Conservation (phyloP, 2,797 vertebrate genomes). For the Luscinia luscinia region DNA sequence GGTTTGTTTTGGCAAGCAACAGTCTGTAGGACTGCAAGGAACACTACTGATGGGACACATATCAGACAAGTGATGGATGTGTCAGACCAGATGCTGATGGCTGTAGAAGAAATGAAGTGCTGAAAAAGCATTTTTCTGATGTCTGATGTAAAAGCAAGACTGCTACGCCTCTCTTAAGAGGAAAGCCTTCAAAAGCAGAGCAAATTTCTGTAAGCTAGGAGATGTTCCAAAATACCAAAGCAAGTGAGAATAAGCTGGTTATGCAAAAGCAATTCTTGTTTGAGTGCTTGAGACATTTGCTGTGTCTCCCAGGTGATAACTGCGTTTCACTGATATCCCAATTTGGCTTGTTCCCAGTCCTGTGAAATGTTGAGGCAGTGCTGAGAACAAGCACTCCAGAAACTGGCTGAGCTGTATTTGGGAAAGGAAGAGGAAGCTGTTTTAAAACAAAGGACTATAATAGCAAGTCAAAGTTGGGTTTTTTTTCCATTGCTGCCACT, state of each 20-base stretch:
- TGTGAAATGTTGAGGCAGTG: not conserved
- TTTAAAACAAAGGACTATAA: not conserved
- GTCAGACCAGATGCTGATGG: not conserved
- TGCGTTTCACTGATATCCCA: not conserved
- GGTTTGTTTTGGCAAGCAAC: not conserved
- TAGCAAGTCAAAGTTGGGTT: not conserved
- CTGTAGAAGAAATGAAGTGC: not conserved
- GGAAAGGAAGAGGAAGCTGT: not conserved
- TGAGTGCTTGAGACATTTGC: not conserved
- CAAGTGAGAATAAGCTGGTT: not conserved
- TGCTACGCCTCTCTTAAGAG: not conserved
- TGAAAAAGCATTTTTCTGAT: not conserved
- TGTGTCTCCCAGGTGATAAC: not conserved
- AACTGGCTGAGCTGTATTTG: not conserved
- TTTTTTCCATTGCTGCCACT: not conserved
- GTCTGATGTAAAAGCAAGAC: not conserved
- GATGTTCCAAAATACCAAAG: not conserved
- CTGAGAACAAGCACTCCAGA: not conserved
- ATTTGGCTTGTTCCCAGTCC: not conserved
- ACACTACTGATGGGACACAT: not conserved
- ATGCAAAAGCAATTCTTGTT: not conserved
- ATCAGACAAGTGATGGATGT: fast-evolving
- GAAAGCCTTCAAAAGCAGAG: not conserved
- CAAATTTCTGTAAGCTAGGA: not conserved
- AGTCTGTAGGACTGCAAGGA: not conserved